Conservation (phyloP, 1,140 invertebrate genomes). For the Helicoverpa armigera region DNA sequence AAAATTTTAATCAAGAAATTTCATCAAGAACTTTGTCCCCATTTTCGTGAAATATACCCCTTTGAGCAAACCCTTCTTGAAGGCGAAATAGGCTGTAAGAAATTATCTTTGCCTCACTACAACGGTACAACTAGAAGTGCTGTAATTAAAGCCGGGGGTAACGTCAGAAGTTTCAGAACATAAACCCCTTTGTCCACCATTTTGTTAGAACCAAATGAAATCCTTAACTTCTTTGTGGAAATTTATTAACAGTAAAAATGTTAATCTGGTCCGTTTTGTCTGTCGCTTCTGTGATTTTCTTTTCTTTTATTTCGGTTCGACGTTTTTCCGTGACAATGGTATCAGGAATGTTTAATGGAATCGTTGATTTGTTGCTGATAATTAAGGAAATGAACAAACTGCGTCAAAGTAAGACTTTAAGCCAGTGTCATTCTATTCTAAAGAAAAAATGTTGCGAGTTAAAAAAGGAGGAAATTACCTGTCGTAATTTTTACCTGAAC, state of each 20-base stretch:
- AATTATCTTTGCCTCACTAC: slow-evolving; percentile 65
- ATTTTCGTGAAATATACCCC: slow-evolving; percentile 29
- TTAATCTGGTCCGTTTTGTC: slow-evolving; percentile 36
- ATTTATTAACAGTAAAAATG: slow-evolving; percentile 52
- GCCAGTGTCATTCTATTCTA: no score
- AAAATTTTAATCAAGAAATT: slow-evolving; percentile 43
- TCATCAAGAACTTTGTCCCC: slow-evolving; percentile 48
- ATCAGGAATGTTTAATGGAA: slow-evolving; percentile 4
- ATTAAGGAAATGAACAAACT: neutral
- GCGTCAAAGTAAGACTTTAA: no score
- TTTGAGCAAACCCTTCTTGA: slow-evolving; percentile 41
- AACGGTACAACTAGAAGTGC: slow-evolving; percentile 65
- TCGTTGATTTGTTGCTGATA: neutral
- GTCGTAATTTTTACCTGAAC: no score
- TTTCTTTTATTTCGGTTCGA: slow-evolving; percentile 11
- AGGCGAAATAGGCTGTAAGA: slow-evolving; percentile 72
- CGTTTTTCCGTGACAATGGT: slow-evolving; percentile 33
- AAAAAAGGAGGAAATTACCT: no score
- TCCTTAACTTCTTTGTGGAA: slow-evolving; percentile 51
- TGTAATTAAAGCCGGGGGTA: slow-evolving; percentile 73
- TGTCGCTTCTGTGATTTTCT: slow-evolving; percentile 15
- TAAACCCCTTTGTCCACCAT: slow-evolving; percentile 43
- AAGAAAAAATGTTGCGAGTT: no score
- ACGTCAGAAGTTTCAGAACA: slow-evolving; percentile 44
- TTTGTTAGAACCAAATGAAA: slow-evolving; percentile 40